A percentile compares a stretch with the other conserved stretches of the same genome.
Evolutionary conservation across 2,797 vertebrate genomes (phyloP).

Genomic region (Nyctibius grandis): DNA sequence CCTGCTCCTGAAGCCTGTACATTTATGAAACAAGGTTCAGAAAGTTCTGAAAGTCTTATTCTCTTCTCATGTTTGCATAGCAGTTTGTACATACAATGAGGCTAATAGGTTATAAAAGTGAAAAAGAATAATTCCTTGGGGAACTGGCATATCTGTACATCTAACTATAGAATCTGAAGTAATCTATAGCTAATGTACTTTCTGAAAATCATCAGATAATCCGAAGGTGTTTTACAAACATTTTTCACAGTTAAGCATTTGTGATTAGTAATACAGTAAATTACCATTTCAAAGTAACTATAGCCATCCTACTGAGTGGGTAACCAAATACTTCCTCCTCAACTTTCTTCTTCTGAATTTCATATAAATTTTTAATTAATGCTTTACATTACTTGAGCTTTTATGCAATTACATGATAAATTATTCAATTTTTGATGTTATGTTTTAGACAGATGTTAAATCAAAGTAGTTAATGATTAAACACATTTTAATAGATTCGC

Average conservation of each 20-base stretch:
- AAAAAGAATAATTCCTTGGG: not conserved
- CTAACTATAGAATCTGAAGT: not conserved
- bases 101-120: not conserved
- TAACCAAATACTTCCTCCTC: conserved; percentile 35
- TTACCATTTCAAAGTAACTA: conserved; percentile 29
- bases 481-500: conserved; percentile 54
- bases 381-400: conserved; percentile 46
- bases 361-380: conserved; percentile 68
- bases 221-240: not conserved
- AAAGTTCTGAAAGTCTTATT: not conserved
- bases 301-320: not conserved
- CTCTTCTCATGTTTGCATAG: not conserved
- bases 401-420: conserved; percentile 62
- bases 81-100: not conserved
- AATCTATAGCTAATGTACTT: not conserved
- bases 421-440: conserved; percentile 65
- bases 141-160: not conserved
- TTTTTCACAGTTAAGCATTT: not conserved
- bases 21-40: not conserved
- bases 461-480: conserved; percentile 64
- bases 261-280: not conserved
- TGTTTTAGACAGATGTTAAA: conserved; percentile 57
- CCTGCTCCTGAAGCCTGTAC: not conserved
- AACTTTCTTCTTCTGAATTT: conserved; percentile 44
- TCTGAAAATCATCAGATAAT: not conserved